phyloP scores from a whole-genome alignment of 2,888 invertebrate genomes.

The Odontothrips loti region DNA sequence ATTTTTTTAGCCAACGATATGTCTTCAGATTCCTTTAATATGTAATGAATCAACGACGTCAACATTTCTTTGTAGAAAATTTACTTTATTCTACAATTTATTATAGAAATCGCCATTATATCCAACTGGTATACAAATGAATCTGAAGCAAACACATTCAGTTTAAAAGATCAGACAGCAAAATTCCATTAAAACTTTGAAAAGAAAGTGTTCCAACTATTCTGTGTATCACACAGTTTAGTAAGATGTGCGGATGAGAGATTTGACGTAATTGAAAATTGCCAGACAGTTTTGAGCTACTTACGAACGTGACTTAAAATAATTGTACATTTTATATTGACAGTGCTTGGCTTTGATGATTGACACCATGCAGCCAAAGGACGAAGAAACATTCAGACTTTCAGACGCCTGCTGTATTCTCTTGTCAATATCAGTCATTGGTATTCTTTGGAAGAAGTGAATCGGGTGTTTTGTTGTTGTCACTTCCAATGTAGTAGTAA shows the following conservation, averaged over 20 bases:
- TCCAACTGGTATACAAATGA: neutral
- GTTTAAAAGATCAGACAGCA: neutral
- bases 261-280: neutral
- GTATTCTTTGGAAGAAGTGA: neutral
- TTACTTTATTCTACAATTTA: neutral
- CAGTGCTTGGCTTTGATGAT: neutral
- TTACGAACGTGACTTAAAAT: neutral
- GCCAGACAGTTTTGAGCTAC: neutral
- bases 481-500: neutral
- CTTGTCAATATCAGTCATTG: constrained; percentile 10
- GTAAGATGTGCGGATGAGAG: neutral
- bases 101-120: neutral
- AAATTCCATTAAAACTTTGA: neutral
- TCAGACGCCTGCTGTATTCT: neutral
- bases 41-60: neutral
- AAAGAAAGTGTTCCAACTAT: neutral
- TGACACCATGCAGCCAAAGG: neutral
- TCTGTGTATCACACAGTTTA: neutral
- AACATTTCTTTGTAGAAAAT: neutral
- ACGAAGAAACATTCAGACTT: constrained; percentile 9
- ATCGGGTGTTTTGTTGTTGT: neutral
- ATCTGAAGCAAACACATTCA: neutral
- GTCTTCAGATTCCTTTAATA: neutral
- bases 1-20: neutral
- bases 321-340: neutral